A percentile compares a stretch with the other conserved stretches of the same genome.
phyloP scores from a whole-genome alignment of 2,797 vertebrate genomes.

The Spizella passerina region DNA sequence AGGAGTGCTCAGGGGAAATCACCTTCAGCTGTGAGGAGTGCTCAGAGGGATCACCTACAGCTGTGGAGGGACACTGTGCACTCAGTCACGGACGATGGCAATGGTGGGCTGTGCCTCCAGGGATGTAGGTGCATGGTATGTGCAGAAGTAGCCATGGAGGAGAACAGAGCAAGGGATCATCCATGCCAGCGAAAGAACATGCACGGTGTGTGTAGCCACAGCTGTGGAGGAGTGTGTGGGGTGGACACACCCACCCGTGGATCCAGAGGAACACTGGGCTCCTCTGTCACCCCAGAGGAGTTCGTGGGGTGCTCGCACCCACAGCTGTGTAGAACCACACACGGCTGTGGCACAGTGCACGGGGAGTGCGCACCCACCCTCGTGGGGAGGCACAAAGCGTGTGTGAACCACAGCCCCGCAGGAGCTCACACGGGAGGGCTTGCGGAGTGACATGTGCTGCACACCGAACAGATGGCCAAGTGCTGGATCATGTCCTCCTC shows the following conservation, averaged over 20 bases:
- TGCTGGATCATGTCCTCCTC: slow-evolving; percentile 8
- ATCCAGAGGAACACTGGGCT: neutral
- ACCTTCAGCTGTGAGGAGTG: neutral
- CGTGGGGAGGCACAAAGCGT: neutral
- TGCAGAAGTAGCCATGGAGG: neutral
- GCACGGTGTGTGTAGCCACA: accelerated
- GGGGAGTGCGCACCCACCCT: accelerated
- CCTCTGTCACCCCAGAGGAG: neutral
- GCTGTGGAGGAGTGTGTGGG: too few species aligned
- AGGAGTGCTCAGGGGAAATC: neutral
- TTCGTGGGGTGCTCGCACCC: accelerated
- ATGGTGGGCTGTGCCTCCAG: neutral
- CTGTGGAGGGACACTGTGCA: neutral
- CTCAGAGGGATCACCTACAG: neutral
- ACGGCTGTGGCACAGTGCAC: accelerated
- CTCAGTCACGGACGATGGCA: accelerated
- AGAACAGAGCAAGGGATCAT: neutral
- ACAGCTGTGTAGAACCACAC: neutral
- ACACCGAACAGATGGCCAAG: slow-evolving; percentile 16
- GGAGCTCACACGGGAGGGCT: neutral
- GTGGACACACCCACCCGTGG: neutral
- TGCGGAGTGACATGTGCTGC: neutral
- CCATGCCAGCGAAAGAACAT: accelerated
- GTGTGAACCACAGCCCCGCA: accelerated
- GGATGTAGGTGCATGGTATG: accelerated